Percentiles rank a stretch among this genome's conserved stretches.
Conservation (phyloP, 2,888 invertebrate species). For the Cryptocephalus moraei region DNA sequence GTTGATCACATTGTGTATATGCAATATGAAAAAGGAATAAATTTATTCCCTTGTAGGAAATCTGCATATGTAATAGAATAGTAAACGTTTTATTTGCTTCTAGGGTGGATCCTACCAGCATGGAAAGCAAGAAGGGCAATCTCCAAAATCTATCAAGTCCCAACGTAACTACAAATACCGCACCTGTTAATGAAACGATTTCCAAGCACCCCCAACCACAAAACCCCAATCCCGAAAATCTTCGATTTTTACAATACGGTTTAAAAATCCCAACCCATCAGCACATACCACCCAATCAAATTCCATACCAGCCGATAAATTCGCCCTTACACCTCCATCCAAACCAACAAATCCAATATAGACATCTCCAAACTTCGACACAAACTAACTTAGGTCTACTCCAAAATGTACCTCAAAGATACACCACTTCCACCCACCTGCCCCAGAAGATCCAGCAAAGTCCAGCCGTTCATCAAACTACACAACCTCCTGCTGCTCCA, state of each 20-base stretch:
- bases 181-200: slow-evolving; percentile 20
- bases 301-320: slow-evolving; percentile 39
- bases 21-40: too few species aligned
- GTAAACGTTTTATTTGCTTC: background rate
- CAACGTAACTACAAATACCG: slow-evolving; percentile 17
- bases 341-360: slow-evolving; percentile 25
- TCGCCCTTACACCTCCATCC: slow-evolving; percentile 37
- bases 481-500: slow-evolving; percentile 18
- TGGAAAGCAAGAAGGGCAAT: slow-evolving; percentile 34
- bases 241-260: slow-evolving; percentile 45
- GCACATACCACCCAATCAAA: slow-evolving; percentile 26
- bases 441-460: slow-evolving; percentile 12
- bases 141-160: slow-evolving; percentile 22
- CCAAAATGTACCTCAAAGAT: slow-evolving; percentile 1
- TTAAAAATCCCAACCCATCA: slow-evolving; percentile 47
- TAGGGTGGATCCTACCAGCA: slow-evolving; percentile 36
- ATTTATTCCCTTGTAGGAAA: too few species aligned
- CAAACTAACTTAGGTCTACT: slow-evolving; percentile 17
- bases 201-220: slow-evolving; percentile 47
- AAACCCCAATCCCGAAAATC: slow-evolving; percentile 45
- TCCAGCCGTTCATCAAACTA: slow-evolving; percentile 13
- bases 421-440: slow-evolving; percentile 4
- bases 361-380: slow-evolving; percentile 22
- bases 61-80: too few species aligned
- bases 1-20: too few species aligned